These are phyloP conservation scores for Cerceris ruficornis DNA, from an alignment of 2,888 invertebrate species.

Conservation along the genomic window DNA sequence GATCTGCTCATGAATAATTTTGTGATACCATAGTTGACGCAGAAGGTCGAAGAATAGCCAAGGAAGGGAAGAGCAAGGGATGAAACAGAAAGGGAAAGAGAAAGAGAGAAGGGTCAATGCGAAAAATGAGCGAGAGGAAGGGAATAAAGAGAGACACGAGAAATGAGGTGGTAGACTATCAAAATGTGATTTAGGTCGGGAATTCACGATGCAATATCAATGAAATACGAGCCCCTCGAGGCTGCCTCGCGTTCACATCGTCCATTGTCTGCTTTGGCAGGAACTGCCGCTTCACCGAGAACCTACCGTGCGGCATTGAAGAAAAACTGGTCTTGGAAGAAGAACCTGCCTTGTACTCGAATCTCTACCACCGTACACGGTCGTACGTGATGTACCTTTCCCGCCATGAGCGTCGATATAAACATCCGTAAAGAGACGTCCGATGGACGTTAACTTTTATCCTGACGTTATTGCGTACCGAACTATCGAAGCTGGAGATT, in stretches of 20 bases:
- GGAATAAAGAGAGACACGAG: conserved; percentile 1
- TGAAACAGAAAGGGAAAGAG: neutral
- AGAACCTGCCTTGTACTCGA: conserved; percentile 43
- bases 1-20: conserved; percentile 53
- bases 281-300: conserved; percentile 56
- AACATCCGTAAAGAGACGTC: conserved; percentile 47
- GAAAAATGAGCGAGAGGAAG: neutral
- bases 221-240: conserved; percentile 58
- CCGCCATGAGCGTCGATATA: conserved; percentile 37
- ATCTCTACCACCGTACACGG: neutral
- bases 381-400: conserved; percentile 29
- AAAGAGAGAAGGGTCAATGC: conserved; percentile 26
- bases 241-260: conserved; percentile 43
- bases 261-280: conserved; percentile 54
- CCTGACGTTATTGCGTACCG: neutral
- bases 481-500: neutral
- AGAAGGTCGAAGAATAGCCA: no score
- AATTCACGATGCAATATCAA: conserved; percentile 64
- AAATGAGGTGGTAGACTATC: conserved; percentile 47
- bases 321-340: conserved; percentile 57
- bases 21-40: conserved; percentile 33
- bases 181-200: conserved; percentile 57
- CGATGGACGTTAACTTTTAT: conserved; percentile 27
- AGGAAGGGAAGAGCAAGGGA: neutral
- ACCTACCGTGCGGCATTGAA: conserved; percentile 48